Evolutionary conservation across 2,113 vertebrate genomes (phyloP).

Genomic region (Phyllostomus discolor): DNA sequence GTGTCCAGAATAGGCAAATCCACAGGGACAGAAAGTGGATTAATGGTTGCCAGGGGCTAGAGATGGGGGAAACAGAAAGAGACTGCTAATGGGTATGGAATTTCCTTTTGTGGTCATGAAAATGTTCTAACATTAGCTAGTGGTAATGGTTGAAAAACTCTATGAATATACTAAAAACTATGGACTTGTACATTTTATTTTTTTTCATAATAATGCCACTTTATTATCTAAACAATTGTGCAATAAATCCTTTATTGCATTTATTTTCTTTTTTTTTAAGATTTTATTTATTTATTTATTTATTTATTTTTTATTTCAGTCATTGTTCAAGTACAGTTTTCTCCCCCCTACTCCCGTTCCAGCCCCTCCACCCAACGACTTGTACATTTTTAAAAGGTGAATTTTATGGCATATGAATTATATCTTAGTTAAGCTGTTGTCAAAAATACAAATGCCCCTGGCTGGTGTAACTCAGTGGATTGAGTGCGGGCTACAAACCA

Average conservation of each 20-base stretch:
- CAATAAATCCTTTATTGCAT: no score
- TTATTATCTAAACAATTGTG: no score
- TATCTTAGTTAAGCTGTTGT: background rate
- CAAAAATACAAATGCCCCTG: background rate
- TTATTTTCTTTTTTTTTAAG: no score
- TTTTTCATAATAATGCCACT: no score
- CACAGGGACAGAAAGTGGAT: background rate
- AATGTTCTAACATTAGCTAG: constrained; percentile 6
- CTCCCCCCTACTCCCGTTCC: no score
- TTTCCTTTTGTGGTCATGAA: constrained; percentile 9
- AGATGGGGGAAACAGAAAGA: background rate
- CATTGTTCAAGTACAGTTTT: no score
- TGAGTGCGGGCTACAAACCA: no score
- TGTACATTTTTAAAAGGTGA: background rate
- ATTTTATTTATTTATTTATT: no score
- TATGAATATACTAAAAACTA: background rate
- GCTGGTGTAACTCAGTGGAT: no score
- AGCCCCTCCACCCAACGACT: no score
- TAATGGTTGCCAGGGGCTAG: background rate
- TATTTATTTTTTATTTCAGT: no score
- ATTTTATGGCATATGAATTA: background rate
- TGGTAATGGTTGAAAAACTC: background rate
- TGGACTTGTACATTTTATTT: background rate
- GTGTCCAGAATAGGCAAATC: background rate
- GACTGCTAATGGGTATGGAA: background rate